Conservation (phyloP, 2,797 vertebrate species). For the Rhynchotus rufescens region DNA sequence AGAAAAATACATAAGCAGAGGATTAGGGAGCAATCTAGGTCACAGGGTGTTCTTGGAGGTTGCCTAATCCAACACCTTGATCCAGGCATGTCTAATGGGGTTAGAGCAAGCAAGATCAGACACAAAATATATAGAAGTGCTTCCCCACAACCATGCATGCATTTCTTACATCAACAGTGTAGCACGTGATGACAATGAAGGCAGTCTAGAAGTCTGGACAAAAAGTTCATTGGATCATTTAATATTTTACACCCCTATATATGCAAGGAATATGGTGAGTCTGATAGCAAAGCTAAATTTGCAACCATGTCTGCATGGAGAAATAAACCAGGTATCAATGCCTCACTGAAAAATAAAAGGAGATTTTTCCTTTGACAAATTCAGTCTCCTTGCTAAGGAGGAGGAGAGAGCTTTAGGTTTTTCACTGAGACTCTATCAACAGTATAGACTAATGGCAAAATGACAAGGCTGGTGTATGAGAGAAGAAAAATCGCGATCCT, state of each 20-base stretch:
- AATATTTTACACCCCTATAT: not conserved
- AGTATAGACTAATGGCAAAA: conserved; percentile 12
- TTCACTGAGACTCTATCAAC: not conserved
- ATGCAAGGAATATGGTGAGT: not conserved
- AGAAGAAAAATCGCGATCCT: not conserved
- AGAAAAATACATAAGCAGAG: not conserved
- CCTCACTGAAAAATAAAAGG: not conserved
- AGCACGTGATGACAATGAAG: not conserved
- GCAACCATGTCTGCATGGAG: not conserved
- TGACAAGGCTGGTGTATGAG: not conserved
- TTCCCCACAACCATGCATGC: not conserved
- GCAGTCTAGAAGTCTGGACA: not conserved
- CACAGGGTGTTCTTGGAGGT: not conserved
- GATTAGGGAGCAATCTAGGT: not conserved
- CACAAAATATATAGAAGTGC: not conserved
- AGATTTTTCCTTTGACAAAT: not conserved
- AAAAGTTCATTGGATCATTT: not conserved
- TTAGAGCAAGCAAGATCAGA: not conserved
- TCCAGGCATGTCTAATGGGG: not conserved
- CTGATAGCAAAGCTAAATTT: not conserved
- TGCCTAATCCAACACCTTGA: not conserved
- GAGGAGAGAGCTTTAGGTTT: not conserved
- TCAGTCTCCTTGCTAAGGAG: not conserved
- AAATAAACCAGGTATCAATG: not conserved
- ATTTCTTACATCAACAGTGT: not conserved